A percentile compares a stretch with the other conserved stretches of the same genome.
Evolutionary conservation across 1,140 invertebrate genomes (phyloP).

Genomic region (Hermetia illucens): DNA sequence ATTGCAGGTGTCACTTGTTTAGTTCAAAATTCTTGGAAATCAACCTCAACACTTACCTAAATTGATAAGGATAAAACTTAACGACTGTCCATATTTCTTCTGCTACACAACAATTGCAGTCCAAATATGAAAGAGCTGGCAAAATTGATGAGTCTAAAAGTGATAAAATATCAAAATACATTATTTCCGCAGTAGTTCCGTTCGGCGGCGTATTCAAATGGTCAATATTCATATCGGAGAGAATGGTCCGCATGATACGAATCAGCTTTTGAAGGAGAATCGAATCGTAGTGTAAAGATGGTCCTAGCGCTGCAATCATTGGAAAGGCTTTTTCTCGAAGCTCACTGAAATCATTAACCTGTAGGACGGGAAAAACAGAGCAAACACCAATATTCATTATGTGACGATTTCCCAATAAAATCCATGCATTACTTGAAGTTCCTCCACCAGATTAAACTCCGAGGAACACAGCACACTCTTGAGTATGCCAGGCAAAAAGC

Average conservation of each 20-base stretch:
- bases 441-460: conserved; percentile 16
- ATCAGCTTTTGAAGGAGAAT: conserved; percentile 79
- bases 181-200: conserved; percentile 17
- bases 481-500: conserved; percentile 7
- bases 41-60: conserved; percentile 39
- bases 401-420: neutral
- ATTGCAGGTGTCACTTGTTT: neutral
- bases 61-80: conserved; percentile 84
- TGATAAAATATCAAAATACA: conserved; percentile 56
- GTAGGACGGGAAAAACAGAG: conserved; percentile 37
- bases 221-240: conserved; percentile 22
- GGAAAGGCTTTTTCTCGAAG: conserved; percentile 66
- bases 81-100: conserved; percentile 92
- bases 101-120: conserved; percentile 88
- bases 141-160: conserved; percentile 77
- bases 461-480: no score
- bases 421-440: conserved; percentile 14
- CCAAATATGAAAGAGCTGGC: conserved; percentile 79
- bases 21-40: conserved; percentile 1
- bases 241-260: conserved; percentile 35
- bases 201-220: conserved; percentile 18
- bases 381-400: conserved; percentile 13
- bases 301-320: conserved; percentile 77
- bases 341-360: conserved; percentile 49
- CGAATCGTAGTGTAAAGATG: conserved; percentile 75